A percentile compares a stretch with the other conserved stretches of the same genome.
These are phyloP conservation scores for Ceriagrion tenellum DNA, from an alignment of 2,888 invertebrate genomes.

Conservation along the genomic window DNA sequence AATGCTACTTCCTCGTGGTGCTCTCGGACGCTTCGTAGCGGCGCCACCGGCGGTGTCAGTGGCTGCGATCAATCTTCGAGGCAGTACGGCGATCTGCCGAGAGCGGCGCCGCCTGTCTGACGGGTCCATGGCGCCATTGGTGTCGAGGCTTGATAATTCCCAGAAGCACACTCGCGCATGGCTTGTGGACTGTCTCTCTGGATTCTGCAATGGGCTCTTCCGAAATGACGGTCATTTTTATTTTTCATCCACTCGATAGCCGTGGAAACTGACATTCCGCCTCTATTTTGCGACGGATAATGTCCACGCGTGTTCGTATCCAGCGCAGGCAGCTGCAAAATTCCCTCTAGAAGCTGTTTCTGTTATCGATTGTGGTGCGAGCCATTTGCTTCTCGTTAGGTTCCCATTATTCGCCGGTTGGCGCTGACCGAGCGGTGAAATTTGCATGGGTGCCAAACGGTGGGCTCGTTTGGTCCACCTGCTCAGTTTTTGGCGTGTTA, in stretches of 20 bases:
- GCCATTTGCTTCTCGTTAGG: constrained; percentile 25
- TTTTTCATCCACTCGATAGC: background rate
- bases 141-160: background rate
- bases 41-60: background rate
- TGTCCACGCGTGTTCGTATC: background rate
- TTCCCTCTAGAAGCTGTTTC: background rate
- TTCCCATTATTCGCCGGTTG: background rate
- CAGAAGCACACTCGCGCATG: background rate
- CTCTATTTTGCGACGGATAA: background rate
- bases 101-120: background rate
- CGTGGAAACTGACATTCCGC: background rate
- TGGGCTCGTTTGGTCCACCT: no score
- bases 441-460: background rate
- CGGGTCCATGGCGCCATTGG: background rate
- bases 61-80: background rate
- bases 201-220: background rate
- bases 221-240: background rate
- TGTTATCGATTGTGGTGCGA: background rate
- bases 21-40: background rate
- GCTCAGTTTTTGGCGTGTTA: no score
- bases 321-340: background rate
- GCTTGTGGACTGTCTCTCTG: background rate
- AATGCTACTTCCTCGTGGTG: background rate
- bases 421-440: background rate
- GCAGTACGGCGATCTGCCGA: background rate